Evolutionary conservation across 2,797 vertebrate genomes (phyloP).

Genomic region (Sebastes elongatus): DNA sequence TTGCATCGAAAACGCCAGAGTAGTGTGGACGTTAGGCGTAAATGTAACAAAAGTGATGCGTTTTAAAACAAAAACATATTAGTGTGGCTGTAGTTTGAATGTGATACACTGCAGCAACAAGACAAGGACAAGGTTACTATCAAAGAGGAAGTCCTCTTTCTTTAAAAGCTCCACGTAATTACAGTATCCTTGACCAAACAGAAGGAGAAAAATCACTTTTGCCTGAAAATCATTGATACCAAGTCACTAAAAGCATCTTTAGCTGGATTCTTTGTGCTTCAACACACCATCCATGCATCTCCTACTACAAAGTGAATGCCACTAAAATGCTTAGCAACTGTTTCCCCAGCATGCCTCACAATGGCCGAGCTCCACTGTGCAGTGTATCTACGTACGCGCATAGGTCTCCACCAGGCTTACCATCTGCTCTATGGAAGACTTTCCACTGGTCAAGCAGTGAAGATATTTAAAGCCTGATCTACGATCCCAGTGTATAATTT

Average conservation of each 20-base stretch:
- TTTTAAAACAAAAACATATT: not conserved
- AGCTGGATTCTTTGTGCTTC: not conserved
- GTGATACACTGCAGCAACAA: not conserved
- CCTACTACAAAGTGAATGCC: not conserved
- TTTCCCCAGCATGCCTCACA: conserved; percentile 48
- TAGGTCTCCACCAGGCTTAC: conserved; percentile 53
- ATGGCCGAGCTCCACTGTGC: not conserved
- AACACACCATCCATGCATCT: not conserved
- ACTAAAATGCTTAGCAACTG: conserved; percentile 38
- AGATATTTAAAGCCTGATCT: conserved; percentile 13
- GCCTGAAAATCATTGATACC: not conserved
- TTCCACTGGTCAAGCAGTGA: conserved; percentile 16
- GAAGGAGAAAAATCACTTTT: not conserved
- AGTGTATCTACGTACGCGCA: conserved; percentile 28
- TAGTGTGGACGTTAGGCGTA: not conserved
- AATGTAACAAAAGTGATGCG: not conserved
- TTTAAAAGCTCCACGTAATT: not conserved
- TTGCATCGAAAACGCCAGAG: not conserved
- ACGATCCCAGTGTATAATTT: not conserved
- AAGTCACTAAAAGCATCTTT: not conserved
- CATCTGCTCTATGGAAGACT: conserved; percentile 57
- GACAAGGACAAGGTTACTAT: not conserved
- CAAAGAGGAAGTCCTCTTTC: not conserved
- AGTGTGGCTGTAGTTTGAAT: not conserved
- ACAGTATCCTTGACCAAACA: not conserved